Evolutionary conservation across 2,888 invertebrate genomes (phyloP).

Genomic region (Arctia plantaginis): DNA sequence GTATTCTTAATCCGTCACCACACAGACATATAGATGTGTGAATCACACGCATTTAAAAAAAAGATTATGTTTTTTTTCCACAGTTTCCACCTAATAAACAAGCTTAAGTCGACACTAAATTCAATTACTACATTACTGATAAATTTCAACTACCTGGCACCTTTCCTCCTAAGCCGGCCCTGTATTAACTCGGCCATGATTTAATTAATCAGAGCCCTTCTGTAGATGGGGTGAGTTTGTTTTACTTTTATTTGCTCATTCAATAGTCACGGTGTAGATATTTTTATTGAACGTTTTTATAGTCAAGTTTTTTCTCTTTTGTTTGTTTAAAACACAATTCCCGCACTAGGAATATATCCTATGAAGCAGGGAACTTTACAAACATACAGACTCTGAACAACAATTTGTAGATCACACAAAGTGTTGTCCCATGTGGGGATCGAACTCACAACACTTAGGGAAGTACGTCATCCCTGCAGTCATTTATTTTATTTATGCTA

Average conservation of each 20-base stretch:
- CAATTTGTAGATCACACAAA: no score
- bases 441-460: no score
- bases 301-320: not conserved
- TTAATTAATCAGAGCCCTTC: conserved; percentile 54
- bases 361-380: no score
- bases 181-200: conserved; percentile 44
- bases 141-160: not conserved
- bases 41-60: no score
- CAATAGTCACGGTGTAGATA: not conserved
- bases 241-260: not conserved
- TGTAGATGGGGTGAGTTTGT: conserved; percentile 40
- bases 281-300: not conserved
- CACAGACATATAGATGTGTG: no score
- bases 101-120: not conserved
- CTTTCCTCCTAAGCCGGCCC: conserved; percentile 25
- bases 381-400: no score
- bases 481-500: no score
- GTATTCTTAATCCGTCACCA: no score
- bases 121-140: not conserved
- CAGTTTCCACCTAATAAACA: not conserved
- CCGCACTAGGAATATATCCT: no score
- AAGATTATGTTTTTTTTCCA: no score
- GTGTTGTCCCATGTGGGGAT: no score
- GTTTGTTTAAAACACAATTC: not conserved
- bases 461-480: no score